A percentile compares a stretch with the other conserved stretches of the same genome.
Evolutionary conservation across 2,797 vertebrate species (phyloP).

Genomic region (Clarias pachynema): DNA sequence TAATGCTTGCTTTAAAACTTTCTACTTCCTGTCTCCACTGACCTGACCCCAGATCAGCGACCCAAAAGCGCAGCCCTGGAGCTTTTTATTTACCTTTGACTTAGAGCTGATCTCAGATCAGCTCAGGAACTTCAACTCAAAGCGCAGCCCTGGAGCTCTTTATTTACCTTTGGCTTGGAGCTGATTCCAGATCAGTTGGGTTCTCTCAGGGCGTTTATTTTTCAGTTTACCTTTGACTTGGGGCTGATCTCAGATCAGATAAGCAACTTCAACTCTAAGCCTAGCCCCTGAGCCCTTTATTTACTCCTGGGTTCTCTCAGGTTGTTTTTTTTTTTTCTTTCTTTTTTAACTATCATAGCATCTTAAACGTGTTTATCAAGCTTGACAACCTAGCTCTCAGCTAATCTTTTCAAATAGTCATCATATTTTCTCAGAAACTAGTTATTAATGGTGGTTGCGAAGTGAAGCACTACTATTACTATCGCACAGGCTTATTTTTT

Average conservation of each 20-base stretch:
- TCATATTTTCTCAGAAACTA: too few relatives aligned
- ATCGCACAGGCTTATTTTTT: too few relatives aligned
- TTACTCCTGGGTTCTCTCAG: neutral
- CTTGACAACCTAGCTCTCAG: neutral
- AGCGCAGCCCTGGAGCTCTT: neutral
- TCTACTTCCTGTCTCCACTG: neutral
- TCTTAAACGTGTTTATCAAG: constrained; percentile 12
- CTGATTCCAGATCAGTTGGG: too few relatives aligned
- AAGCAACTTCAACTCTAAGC: constrained; percentile 9
- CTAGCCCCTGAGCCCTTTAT: neutral
- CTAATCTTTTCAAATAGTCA: neutral
- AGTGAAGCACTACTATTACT: too few relatives aligned
- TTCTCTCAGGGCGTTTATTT: too few relatives aligned
- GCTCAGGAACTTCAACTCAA: constrained; percentile 13
- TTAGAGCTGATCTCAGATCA: neutral
- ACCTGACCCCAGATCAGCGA: neutral
- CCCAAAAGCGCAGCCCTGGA: too few relatives aligned
- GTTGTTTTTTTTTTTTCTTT: too few relatives aligned
- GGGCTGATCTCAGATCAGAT: neutral
- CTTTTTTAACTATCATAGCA: neutral
- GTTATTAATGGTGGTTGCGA: neutral
- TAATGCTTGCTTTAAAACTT: neutral
- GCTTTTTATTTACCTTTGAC: neutral
- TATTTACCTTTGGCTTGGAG: neutral
- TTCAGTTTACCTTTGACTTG: neutral